Base-by-base conservation (phyloP, 1,140 invertebrate species). In the Megathymus violae region DNA sequence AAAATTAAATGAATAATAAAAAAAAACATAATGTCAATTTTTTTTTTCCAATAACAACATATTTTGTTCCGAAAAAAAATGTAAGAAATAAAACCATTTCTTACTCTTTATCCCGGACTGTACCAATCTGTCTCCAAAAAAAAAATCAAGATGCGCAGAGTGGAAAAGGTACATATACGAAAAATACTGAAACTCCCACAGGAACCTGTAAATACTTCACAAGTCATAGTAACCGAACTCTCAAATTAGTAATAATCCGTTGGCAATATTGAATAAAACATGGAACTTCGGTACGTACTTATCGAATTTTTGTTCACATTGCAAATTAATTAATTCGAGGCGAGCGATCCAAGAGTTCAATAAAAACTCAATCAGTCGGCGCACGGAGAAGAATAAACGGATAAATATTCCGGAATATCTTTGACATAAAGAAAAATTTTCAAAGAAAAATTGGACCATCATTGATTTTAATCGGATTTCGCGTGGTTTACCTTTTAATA, bases 181-280 rank as follows among this genome's bases (percentile, higher is more conserved):
- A n/a, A n/a, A n/a, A n/a, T n/a, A n/a, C n/a, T n/a, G n/a, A n/a
- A n/a, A n/a, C n/a, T n/a, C n/a, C n/a, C n/a, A n/a, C n/a, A n/a
- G n/a, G n/a, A n/a, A n/a, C n/a, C n/a, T n/a, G n/a, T n/a, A n/a
- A n/a, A n/a, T n/a, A n/a, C n/a, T n/a, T n/a, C n/a, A n/a, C n/a
- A 36, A 36, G n/a, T 11, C 4, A 31, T 6, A 31, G 7, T 31
- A 31, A 36, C 10, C 10, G 10, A n/a, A n/a, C n/a, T 36, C n/a
- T 11, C 0, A 36, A 36, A 36, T 11, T n/a, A 4, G 10, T 36
- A 11, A 36, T 36, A 36, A 36, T 36, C 34, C 34, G n/a, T 36
- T 3, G n/a, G n/a, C n/a, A 36, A 36, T 3, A 11, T 56, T 56
- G 40, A 58, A 58, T 58, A 58, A 58, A 58, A 58, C 54, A 58